Evolutionary conservation across 2,113 vertebrate species (phyloP).

Genomic region (Calonectris borealis): DNA sequence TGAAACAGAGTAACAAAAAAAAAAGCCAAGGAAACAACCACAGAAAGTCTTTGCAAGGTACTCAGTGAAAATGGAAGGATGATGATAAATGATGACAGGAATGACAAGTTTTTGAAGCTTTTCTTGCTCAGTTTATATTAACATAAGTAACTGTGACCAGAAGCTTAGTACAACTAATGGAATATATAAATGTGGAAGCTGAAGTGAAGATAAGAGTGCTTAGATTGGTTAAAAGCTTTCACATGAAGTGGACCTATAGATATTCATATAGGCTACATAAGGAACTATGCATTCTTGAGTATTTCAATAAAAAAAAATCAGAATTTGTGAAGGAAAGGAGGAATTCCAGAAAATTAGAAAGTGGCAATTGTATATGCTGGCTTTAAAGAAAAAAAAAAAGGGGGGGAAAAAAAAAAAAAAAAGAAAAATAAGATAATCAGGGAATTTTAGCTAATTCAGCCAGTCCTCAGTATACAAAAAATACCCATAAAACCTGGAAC

Average conservation of each 20-base stretch:
- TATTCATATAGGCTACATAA: neutral
- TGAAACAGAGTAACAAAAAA: neutral
- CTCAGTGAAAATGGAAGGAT: neutral
- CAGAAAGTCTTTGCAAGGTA: neutral
- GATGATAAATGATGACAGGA: neutral
- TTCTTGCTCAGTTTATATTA: neutral
- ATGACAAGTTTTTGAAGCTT: neutral
- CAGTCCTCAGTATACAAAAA: neutral
- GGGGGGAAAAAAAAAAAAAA: fast-evolving
- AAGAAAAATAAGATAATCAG: neutral
- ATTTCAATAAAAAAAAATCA: neutral
- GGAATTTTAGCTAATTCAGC: neutral
- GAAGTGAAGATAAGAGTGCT: neutral
- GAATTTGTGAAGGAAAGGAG: neutral
- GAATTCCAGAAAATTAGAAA: neutral
- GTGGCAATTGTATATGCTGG: neutral
- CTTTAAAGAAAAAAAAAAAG: neutral
- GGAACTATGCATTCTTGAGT: neutral
- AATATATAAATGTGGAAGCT: neutral
- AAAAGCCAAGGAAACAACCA: neutral
- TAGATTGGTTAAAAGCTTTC: neutral
- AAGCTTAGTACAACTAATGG: neutral
- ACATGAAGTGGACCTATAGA: neutral
- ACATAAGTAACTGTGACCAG: neutral
- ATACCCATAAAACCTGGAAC: neutral